Percentiles rank a stretch among this genome's conserved stretches.
Conservation (phyloP, 2,797 vertebrate genomes). For the Phrynocephalus vlangalii region DNA sequence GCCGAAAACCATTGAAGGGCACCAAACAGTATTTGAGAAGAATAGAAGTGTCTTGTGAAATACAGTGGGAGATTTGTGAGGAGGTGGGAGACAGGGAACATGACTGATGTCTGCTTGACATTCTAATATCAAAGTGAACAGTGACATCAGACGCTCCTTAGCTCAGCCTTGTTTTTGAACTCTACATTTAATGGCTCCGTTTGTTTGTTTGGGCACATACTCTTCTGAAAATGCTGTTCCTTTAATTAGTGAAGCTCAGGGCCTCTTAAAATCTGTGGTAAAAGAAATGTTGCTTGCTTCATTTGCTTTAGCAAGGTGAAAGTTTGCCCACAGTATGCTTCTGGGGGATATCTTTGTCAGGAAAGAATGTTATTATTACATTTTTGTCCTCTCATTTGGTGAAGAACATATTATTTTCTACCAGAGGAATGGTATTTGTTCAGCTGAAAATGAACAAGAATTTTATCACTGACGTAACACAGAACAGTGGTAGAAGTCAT, state of each 20-base stretch:
- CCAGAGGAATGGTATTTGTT: background rate
- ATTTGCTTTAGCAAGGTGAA: background rate
- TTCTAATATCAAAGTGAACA: background rate
- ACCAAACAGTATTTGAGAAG: no score
- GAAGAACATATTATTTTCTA: background rate
- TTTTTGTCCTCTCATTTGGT: background rate
- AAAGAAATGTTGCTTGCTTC: background rate
- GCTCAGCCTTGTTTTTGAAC: background rate
- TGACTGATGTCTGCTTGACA: background rate
- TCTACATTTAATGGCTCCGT: background rate
- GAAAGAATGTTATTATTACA: background rate
- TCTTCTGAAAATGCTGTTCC: background rate
- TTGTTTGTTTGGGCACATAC: background rate
- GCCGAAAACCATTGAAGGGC: no score
- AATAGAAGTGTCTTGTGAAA: background rate
- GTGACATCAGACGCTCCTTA: background rate
- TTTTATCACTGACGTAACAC: background rate
- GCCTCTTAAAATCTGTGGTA: constrained; percentile 16
- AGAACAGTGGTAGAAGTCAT: background rate
- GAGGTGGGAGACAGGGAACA: background rate
- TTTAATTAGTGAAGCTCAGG: background rate
- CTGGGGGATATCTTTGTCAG: background rate
- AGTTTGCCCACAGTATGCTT: background rate
- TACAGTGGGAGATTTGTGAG: background rate
- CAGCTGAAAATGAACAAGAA: background rate